A percentile compares a stretch with the other conserved stretches of the same genome.
Evolutionary conservation across 1,140 invertebrate species (phyloP).

Genomic region (Triops cancriformis): DNA sequence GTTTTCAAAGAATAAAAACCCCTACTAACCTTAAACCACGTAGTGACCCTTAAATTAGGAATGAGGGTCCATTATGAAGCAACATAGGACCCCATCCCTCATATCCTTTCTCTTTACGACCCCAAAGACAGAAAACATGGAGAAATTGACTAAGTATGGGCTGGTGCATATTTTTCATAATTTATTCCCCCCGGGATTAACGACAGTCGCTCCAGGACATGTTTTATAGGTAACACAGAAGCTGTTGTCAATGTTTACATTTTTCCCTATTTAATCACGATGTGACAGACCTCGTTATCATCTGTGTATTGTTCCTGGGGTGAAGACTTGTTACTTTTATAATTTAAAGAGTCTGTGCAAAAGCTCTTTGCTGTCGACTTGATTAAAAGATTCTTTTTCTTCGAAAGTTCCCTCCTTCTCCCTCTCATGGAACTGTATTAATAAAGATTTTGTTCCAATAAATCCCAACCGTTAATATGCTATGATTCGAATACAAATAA

Average conservation of each 20-base stretch:
- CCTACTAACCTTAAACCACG: neutral
- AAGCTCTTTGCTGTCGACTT: too few relatives aligned
- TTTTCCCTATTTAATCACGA: too few relatives aligned
- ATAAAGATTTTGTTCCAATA: too few relatives aligned
- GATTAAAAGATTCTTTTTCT: too few relatives aligned
- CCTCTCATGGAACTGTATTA: too few relatives aligned
- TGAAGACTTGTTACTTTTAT: too few relatives aligned
- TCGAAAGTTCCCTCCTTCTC: too few relatives aligned
- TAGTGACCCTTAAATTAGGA: slow-evolving; percentile 1
- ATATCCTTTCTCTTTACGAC: neutral
- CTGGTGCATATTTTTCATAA: neutral
- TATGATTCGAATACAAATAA: too few relatives aligned
- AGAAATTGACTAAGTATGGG: neutral
- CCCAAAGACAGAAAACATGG: neutral
- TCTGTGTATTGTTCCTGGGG: too few relatives aligned
- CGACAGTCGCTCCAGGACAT: neutral
- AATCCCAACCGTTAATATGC: too few relatives aligned
- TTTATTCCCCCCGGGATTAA: neutral
- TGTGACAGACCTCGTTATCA: too few relatives aligned
- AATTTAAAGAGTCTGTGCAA: too few relatives aligned
- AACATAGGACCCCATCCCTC: neutral
- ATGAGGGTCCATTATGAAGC: slow-evolving; percentile 8
- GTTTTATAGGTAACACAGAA: neutral
- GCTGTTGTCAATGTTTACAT: neutral
- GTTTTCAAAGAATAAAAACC: neutral